Evolutionary conservation across 2,113 vertebrate species (phyloP), one percentile per base, ranked within the genome.

Genomic region (Ictidomys tridecemlineatus): DNA sequence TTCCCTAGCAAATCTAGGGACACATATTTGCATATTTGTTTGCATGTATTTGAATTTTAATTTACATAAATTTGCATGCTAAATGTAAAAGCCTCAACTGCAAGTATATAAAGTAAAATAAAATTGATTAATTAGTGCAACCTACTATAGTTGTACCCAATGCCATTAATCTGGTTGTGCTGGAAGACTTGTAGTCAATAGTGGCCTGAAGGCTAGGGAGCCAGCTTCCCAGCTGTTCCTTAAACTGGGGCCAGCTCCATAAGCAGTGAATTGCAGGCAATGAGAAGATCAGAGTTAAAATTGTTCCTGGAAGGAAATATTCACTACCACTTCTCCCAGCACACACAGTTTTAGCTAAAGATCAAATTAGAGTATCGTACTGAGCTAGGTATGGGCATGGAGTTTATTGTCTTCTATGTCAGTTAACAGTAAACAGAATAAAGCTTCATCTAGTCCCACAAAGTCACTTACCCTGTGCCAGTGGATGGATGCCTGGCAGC

Each of bases 51-150:
- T 98, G 95, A 96, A 98, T 98, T 98, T 97, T 96, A 97, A 98
- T 98, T 98, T 98, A 53, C 98, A 98, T 98, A 97, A 97, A 97
- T 98, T 97, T 98, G 92, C 97, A 98, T 98, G 8, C 2, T 74
- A 89, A 98, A 34, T 93, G 3, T 74, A 34, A 97, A 98, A 72
- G 56, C 96, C 92, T 98, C 90, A 91, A 95, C 93, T 95, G 97
- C 82, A 91, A 98, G 97, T 98, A 94, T 95, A 96, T 96, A 96
- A 97, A 98, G 92, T 97, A 97, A 97, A 98, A 98, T 97, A 98
- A 98, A 98, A 97, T 97, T 98, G 98, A 98, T 98, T 98, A 98
- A 98, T 98, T 97, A 98, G 95, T 96, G 58, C 98, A 98, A 96
- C 89, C 95, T 97, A 98, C 93, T 96, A 92, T 85, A 98, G 84